Base-by-base conservation (phyloP, 1,140 invertebrate species). In the Samia ricini region DNA sequence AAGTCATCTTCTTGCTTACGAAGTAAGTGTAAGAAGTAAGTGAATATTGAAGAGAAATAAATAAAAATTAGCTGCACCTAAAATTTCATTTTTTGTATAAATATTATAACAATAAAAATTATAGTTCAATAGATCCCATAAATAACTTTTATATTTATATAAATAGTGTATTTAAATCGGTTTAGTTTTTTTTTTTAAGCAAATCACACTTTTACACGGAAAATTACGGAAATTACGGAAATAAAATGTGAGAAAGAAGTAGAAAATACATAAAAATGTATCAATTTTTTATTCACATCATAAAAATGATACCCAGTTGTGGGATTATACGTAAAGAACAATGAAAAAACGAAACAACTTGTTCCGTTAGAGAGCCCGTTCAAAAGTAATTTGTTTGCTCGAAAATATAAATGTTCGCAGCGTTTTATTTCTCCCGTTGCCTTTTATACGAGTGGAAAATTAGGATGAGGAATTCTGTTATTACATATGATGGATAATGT, bases 371-470 rank as follows among this genome's bases (percentile, higher is more conserved):
- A n/a, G n/a, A n/a, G 12, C 33, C 10, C 33, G 33, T 42, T 12
- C 33, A 42, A 42, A 42, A 42, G 33, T 42, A 15, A 42, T 42
- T 42, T 42, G 33, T 42, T 42, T 42, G 10, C 10, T 42, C 4
- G 33, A 42, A 42, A 42, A 42, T 42, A 42, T 42, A 42, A 42
- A 42, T 42, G 33, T 42, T 42, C 33, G 33, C 33, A 42, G 33
- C 33, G 12, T 42, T 42, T 42, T 42, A 42, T 42, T 42, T 42
- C 33, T 42, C 33, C 12, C 33, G 33, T 42, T 42, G 33, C 33
- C 33, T 42, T 42, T 42, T 42, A 42, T 42, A 42, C 4, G 33
- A 42, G 33, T 42, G 33, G 33, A 42, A 42, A 42, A 42, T 42
- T 42, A 42, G 33, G 15, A 42, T 42, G 33, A 42, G 33, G 4